Base-by-base conservation (phyloP, 2,797 vertebrate genomes). In the Arctocebus calabarensis region DNA sequence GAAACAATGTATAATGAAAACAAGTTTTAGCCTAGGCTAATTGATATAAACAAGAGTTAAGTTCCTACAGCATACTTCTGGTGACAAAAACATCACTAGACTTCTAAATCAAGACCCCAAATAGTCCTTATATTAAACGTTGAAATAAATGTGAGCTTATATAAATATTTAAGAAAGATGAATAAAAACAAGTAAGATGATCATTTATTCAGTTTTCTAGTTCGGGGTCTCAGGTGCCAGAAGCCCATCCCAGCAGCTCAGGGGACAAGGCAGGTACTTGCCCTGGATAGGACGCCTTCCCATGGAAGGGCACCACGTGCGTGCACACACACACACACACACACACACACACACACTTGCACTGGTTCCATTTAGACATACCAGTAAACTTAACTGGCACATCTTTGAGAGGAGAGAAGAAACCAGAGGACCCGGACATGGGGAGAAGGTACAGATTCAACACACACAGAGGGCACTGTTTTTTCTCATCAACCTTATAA, bases 251-350 rank as follows among this genome's bases (percentile, higher is more conserved):
- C 52, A 34, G 22, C n/a, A 57, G n/a, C 52, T 27, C 55, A 57
- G 23, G n/a, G 23, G 14, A 11, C n/a, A 25, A 79, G n/a, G 52
- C 34, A 4, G 77, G 55, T 57, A 34, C 22, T 22, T 37, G 48
- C n/a, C 52, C 22, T 59, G 23, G 22, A 8, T n/a, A 79, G 52
- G 13, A 27, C 2, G 4, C n/a, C 22, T 16, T 37, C 52, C 52
- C 75, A 37, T 34, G 48, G 6, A n/a, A 78, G 75, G 48, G 7
- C 4, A 17, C 16, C 3, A 16, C 14, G 0, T 4, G 14, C 3
- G 7, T 7, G 19, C n/a, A 4, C 77, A 8, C 22, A 34, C 6
- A 16, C n/a, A 7, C 52, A 57, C 2, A 66, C 29, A 52, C 32
- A 22, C 74, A 8, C 43, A 48, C 73, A 8, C 27, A 32, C 19